Percentiles rank a stretch among this genome's conserved stretches.
These are phyloP conservation scores for Gastrophryne carolinensis DNA, from an alignment of 2,797 vertebrate genomes.

Conservation along the genomic window DNA sequence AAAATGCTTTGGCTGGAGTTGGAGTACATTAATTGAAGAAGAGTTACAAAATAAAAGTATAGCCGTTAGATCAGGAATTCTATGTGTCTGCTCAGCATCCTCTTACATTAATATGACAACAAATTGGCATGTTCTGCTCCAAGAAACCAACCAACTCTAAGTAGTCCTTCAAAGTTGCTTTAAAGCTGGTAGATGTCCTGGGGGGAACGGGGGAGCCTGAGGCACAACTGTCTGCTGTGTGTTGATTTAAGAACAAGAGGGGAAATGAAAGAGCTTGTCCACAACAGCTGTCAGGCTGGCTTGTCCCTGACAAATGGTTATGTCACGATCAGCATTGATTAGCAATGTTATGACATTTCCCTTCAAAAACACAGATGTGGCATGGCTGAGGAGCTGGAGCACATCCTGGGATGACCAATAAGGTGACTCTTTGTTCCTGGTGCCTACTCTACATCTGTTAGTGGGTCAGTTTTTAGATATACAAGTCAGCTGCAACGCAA, in stretches of 20 bases:
- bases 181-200: constrained; percentile 1
- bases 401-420: constrained; percentile 57
- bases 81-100: constrained; percentile 47
- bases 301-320: constrained; percentile 75
- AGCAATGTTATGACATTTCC: constrained; percentile 79
- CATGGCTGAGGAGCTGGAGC: constrained; percentile 60
- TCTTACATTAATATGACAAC: constrained; percentile 49
- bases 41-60: no score
- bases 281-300: constrained; percentile 69
- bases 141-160: not conserved
- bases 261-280: constrained; percentile 55
- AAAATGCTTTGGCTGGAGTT: no score
- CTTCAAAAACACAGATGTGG: constrained; percentile 77
- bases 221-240: constrained; percentile 26
- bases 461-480: constrained; percentile 23
- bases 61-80: no score
- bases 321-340: constrained; percentile 78
- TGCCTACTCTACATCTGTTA: constrained; percentile 58
- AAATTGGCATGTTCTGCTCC: constrained; percentile 53
- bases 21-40: no score
- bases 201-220: not conserved
- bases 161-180: not conserved
- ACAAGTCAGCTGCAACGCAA: not conserved
- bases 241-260: constrained; percentile 50
- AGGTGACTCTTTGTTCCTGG: constrained; percentile 55